Base-by-base conservation (phyloP, 2,113 vertebrate species). In the Strigops habroptila region DNA sequence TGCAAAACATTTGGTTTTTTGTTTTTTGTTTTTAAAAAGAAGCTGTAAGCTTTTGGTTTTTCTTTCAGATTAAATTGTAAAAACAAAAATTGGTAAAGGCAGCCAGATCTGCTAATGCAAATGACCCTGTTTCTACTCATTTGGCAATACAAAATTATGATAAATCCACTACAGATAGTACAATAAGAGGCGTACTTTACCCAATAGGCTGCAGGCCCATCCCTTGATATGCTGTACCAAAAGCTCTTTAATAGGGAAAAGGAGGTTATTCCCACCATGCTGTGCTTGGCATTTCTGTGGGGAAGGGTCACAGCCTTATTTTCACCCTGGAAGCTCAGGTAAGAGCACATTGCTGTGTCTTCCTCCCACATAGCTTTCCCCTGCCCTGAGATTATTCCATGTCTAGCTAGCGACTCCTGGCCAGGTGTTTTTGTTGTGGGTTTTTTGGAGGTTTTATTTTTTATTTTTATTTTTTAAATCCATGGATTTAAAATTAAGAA, bases 301-400 rank as follows among this genome's bases (percentile, higher is more conserved):
- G 51, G 48, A 43, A 21, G 18, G 33, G 27, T 17, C 33, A 1
- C 39, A 35, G 49, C 60, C 30, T 43, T 12, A 1, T 10, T 68
- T 21, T 14, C 46, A 18, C 53, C 49, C 22, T 90, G 67, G 75
- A 8, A 70, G 24, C 22, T 0, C 1, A n/a, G 22, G 12, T 11
- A 6, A 21, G 48, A 79, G 28, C 52, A 17, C 2, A 0, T 18
- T 43, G 41, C 41, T 57, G 55, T 31, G 33, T n/a, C 37, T n/a
- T n/a, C n/a, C n/a, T n/a, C n/a, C n/a, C n/a, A n/a, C n/a, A n/a
- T n/a, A n/a, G n/a, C n/a, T n/a, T n/a, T n/a, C 9, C 1, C 9
- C 19, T 2, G 1, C 49, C 3, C 12, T 1, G 0, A 31, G 15
- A 12, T 7, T 6, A 9, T 23, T 24, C 59, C 46, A 2, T 10